A percentile compares a stretch with the other conserved stretches of the same genome.
Evolutionary conservation across 2,888 invertebrate species (phyloP).

Genomic region (Pristionchus mayeri): DNA sequence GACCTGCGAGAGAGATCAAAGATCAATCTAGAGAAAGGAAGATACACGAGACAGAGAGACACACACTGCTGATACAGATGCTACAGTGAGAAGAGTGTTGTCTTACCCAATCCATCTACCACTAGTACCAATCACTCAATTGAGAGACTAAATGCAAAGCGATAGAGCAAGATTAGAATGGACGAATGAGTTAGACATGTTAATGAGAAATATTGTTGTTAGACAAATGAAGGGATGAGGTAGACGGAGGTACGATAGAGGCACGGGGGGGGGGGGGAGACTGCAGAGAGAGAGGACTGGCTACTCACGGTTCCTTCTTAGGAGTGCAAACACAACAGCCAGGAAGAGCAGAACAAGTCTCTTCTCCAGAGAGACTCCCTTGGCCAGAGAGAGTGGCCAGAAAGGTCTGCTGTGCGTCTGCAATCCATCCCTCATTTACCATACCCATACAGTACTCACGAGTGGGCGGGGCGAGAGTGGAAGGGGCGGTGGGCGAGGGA

Average conservation of each 20-base stretch:
- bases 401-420: slow-evolving; percentile 4
- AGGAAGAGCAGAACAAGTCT: slow-evolving; percentile 14
- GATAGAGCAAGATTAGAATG: slow-evolving; percentile 2
- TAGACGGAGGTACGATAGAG: not conserved
- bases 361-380: too few relatives aligned
- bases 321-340: too few relatives aligned
- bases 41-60: not conserved
- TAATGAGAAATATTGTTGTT: too few relatives aligned
- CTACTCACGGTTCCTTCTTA: slow-evolving; percentile 3
- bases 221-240: too few relatives aligned
- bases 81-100: not conserved
- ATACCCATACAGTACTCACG: slow-evolving; percentile 8
- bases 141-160: not conserved
- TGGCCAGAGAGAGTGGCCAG: not conserved
- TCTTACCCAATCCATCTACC: slow-evolving; percentile 21
- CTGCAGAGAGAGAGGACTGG: too few relatives aligned
- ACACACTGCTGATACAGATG: slow-evolving; percentile 6
- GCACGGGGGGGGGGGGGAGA: not conserved
- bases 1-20: slow-evolving; percentile 30
- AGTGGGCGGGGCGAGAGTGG: too few relatives aligned
- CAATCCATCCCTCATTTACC: not conserved
- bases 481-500: not conserved
- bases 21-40: slow-evolving; percentile 16
- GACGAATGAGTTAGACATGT: not conserved
- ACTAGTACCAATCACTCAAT: not conserved